These are phyloP conservation scores for Vombatus ursinus DNA, from an alignment of 2,113 vertebrate genomes.

Conservation along the genomic window DNA sequence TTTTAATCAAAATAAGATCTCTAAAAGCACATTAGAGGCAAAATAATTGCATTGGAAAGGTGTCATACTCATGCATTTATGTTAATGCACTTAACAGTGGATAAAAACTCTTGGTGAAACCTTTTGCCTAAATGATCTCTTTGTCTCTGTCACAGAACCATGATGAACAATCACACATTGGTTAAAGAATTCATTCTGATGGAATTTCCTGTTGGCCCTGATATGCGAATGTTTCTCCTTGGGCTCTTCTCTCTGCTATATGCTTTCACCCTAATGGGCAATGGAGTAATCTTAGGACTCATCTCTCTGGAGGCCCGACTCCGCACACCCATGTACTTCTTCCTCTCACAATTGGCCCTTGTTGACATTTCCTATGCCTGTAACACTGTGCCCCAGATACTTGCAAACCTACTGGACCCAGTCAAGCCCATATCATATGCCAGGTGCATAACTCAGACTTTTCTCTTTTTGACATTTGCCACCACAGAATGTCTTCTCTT, in stretches of 20 bases:
- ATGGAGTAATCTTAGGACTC: constrained; percentile 56
- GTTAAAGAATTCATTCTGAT: constrained; percentile 67
- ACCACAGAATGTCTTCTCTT: constrained; percentile 56
- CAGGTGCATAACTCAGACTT: constrained; percentile 59
- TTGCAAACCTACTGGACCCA: constrained; percentile 60
- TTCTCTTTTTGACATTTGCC: constrained; percentile 48
- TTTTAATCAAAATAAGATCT: not conserved
- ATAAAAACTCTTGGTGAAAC: not conserved
- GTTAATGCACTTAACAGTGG: not conserved
- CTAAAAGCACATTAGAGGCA: not conserved
- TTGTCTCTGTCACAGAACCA: constrained; percentile 40
- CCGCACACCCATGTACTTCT: constrained; percentile 74
- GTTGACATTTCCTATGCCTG: constrained; percentile 34
- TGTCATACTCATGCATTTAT: not conserved
- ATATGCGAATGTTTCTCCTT: not conserved
- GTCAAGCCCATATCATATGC: constrained; percentile 45
- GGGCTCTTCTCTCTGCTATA: constrained; percentile 51
- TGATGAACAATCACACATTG: constrained; percentile 42
- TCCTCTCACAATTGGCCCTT: constrained; percentile 56
- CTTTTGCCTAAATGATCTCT: constrained; percentile 9
- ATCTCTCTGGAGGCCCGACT: constrained; percentile 52
- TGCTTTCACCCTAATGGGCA: constrained; percentile 43
- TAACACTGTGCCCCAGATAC: constrained; percentile 47
- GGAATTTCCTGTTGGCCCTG: constrained; percentile 48
- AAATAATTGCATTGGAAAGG: not conserved